Evolutionary conservation across 2,888 invertebrate genomes (phyloP).

Genomic region (Rhagonycha lutea): DNA sequence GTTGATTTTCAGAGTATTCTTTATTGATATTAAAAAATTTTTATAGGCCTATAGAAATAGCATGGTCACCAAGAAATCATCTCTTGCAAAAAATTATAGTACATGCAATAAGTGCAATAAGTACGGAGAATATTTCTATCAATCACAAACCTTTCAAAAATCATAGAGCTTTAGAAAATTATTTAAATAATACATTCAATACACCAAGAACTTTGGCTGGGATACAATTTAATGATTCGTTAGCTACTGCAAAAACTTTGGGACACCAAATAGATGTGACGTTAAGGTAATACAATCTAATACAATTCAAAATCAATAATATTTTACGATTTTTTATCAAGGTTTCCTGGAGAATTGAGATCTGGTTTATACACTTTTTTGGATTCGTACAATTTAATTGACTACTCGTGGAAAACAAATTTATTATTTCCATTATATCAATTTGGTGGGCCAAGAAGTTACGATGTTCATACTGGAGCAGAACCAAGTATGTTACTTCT

Average conservation of each 20-base stretch:
- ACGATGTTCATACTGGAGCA: constrained; percentile 16
- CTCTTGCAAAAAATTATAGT: background rate
- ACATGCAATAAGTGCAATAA: background rate
- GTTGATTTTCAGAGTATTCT: no score
- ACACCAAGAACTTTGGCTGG: background rate
- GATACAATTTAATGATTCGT: background rate
- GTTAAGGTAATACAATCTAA: background rate
- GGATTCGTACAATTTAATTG: constrained; percentile 8
- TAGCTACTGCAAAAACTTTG: background rate
- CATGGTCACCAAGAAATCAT: background rate
- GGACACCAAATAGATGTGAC: background rate
- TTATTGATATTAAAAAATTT: background rate
- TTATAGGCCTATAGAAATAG: background rate
- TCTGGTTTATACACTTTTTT: background rate
- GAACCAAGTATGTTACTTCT: constrained; percentile 19
- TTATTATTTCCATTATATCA: constrained; percentile 54
- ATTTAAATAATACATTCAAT: background rate
- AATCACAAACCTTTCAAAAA: background rate
- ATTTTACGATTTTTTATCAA: background rate
- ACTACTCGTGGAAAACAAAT: constrained; percentile 69
- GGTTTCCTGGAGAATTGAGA: background rate
- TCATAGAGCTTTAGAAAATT: background rate
- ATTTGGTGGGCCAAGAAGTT: constrained; percentile 35
- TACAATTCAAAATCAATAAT: background rate
- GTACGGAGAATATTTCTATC: background rate